phyloP scores from a whole-genome alignment of 2,888 invertebrate species.

The Meiosimyza platycephala region DNA sequence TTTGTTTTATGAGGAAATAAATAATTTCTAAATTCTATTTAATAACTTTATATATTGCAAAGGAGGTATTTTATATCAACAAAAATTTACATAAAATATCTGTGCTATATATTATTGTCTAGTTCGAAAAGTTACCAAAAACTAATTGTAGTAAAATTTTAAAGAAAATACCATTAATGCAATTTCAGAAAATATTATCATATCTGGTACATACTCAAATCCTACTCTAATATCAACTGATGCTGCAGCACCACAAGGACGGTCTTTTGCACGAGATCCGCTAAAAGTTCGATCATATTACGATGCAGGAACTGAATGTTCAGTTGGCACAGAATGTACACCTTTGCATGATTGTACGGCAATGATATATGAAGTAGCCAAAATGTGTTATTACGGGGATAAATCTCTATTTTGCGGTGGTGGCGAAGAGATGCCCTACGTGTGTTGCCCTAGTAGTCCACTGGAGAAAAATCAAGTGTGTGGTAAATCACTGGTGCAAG shows the following conservation, averaged over 20 bases:
- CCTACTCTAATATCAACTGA: slow-evolving; percentile 18
- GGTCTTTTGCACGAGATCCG: slow-evolving; percentile 45
- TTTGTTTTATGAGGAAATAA: too few relatives aligned
- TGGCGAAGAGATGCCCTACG: slow-evolving; percentile 63
- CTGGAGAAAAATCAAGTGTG: slow-evolving; percentile 70
- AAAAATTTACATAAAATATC: too few relatives aligned
- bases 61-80: too few relatives aligned
- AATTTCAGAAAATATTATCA: slow-evolving; percentile 45
- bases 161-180: too few relatives aligned
- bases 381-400: slow-evolving; percentile 66
- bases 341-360: slow-evolving; percentile 66
- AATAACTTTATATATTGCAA: too few relatives aligned
- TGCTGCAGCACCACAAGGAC: slow-evolving; percentile 43
- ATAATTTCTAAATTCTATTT: too few relatives aligned
- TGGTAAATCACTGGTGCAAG: slow-evolving; percentile 75
- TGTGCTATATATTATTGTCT: too few relatives aligned
- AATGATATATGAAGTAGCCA: slow-evolving; percentile 65
- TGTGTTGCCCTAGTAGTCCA: slow-evolving; percentile 66
- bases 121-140: too few relatives aligned
- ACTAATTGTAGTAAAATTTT: too few relatives aligned
- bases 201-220: slow-evolving; percentile 41
- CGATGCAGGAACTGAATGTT: slow-evolving; percentile 56
- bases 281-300: slow-evolving; percentile 54
- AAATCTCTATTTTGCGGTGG: slow-evolving; percentile 65
- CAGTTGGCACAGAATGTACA: slow-evolving; percentile 63